Base-by-base conservation (phyloP, 2,113 vertebrate genomes). In the Antigone vipio region DNA sequence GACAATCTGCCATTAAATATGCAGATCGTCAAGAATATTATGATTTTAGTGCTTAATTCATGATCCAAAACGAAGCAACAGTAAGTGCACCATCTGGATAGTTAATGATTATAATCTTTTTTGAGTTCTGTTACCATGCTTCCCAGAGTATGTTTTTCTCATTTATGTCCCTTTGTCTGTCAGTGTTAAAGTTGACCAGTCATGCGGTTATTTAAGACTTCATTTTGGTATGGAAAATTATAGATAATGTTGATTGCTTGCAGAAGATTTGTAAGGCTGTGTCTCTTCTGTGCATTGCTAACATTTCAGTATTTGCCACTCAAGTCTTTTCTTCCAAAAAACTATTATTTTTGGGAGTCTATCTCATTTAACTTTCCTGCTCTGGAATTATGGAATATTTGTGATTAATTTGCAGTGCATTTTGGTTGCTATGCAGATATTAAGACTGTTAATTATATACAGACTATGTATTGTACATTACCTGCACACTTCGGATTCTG, bases 1-100 rank as follows among this genome's bases (percentile, higher is more conserved):
- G 26, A n/a, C 22, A 89, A 69, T 45, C 6, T 71, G 29, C 10
- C 4, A 5, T 85, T 88, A 64, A 75, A 76, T 76, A 79, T 49
- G 60, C 30, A 85, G 68, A 60, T 76, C 14, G 5, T 75, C 10
- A 85, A 85, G 66, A 72, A 72, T 47, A 71, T 56, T 35, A 34
- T 63, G 4, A 60, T 62, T 85, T 79, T 75, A 52, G 66, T 59
- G 47, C 49, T 81, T 82, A 78, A 85, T 79, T 89, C 40, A 14
- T 73, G 47, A 89, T 79, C 64, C 32, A 82, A 32, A 94, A 32
- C 69, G 79, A 49, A 49, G 52, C 20, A 78, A 56, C 56, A 44
- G n/a, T 55, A 81, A 93, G 64, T 58, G 88, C 58, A 82, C 84
- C 94, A 93, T 94, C 88, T 89, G 89, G 85, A 62, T 42, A 79